phyloP scores from a whole-genome alignment of 2,113 vertebrate genomes.

The Paradoxurus hermaphroditus region DNA sequence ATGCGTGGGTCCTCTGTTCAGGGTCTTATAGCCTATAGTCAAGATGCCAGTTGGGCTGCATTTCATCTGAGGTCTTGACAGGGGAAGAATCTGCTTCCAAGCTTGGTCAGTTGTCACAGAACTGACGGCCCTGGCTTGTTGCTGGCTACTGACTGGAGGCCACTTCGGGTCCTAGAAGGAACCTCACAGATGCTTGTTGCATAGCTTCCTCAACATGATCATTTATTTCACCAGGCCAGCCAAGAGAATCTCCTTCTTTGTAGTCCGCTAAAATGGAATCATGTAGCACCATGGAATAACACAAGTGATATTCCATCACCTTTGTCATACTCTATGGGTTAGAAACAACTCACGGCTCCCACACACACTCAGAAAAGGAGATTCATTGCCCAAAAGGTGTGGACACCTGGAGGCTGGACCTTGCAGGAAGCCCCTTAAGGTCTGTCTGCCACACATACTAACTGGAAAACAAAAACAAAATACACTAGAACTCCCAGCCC shows the following conservation, averaged over 20 bases:
- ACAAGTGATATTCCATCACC: background rate
- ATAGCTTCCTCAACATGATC: background rate
- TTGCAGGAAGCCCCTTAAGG: background rate
- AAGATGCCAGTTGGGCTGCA: background rate
- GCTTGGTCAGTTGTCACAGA: background rate
- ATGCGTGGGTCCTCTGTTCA: background rate
- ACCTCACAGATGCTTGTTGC: background rate
- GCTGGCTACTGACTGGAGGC: background rate
- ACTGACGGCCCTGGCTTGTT: background rate
- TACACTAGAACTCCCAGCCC: background rate
- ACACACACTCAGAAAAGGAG: background rate
- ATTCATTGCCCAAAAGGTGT: background rate
- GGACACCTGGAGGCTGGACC: background rate
- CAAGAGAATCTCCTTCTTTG: background rate
- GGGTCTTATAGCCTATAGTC: background rate
- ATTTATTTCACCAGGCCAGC: background rate
- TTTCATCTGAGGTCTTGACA: background rate
- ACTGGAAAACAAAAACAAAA: background rate
- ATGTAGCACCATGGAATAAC: too few relatives aligned
- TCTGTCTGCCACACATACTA: background rate
- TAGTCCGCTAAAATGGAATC: background rate
- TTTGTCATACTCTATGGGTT: background rate
- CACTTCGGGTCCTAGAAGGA: background rate
- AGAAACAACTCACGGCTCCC: background rate
- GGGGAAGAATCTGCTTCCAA: background rate